Base-by-base conservation (phyloP, 2,797 vertebrate genomes). In the Lophotriccus pileatus region DNA sequence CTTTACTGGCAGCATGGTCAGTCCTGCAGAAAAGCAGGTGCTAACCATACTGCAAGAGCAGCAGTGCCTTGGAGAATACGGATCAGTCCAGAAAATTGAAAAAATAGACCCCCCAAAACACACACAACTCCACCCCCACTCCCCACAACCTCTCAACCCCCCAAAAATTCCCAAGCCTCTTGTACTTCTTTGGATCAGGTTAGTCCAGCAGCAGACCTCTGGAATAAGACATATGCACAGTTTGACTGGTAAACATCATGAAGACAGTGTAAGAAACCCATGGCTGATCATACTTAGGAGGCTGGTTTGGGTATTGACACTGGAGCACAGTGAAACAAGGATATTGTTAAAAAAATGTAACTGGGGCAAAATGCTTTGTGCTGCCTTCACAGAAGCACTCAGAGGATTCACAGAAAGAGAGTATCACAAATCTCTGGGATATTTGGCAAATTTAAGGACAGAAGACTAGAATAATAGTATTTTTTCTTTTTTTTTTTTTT, bases 141-240 rank as follows among this genome's bases (percentile, higher is more conserved):
- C 10, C 50, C 34, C 34, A n/a, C 5, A 6, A 52, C 63, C 58
- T 18, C 5, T 3, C 8, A 37, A 25, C 0, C 1, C 1, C 32
- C 5, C 2, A 20, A 21, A 56, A 47, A 18, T 46, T 7, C 19
- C 56, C 28, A 66, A 15, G n/a, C 3, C 11, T 24, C 4, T 15
- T 79, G 20, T 62, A 56, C 4, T 32, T 83, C 56, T 62, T 56
- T 66, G 36, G 36, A 30, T 36, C 7, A 9, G 6, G 20, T 62
- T 59, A 78, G 10, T 70, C 62, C 39, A 62, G 30, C 17, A 67
- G 50, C 13, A 39, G 20, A 55, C 9, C 8, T 73, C 39, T 62
- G 16, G n/a, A 82, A 53, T 49, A 84, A 66, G 22, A 32, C 9
- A 23, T 22, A 27, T 24, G 20, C 20, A 56, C 9, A 43, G 10